phyloP scores from a whole-genome alignment of 2,888 invertebrate species.

The Polydrusus pterygomalis region DNA sequence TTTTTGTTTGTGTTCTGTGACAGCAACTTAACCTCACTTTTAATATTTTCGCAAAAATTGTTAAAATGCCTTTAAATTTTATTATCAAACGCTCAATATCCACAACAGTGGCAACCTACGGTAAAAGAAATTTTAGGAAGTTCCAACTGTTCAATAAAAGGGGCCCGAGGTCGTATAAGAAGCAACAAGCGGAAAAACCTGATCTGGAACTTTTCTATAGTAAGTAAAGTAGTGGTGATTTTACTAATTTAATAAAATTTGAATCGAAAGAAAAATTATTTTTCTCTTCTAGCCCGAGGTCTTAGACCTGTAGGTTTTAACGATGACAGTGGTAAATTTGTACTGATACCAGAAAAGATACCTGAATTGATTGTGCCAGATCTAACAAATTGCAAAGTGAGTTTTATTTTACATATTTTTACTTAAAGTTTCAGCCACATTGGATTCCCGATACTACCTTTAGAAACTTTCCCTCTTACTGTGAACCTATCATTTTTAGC shows the following conservation, averaged over 20 bases:
- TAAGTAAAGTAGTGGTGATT: slow-evolving; percentile 66
- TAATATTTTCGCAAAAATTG: neutral
- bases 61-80: slow-evolving; percentile 65
- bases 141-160: slow-evolving; percentile 85
- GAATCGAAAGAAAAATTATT: slow-evolving; percentile 8
- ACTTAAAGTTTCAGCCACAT: too few species aligned
- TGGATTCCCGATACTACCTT: too few species aligned
- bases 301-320: slow-evolving; percentile 79
- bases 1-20: too few species aligned
- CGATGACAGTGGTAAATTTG: slow-evolving; percentile 75
- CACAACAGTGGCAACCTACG: slow-evolving; percentile 74
- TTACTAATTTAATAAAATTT: neutral
- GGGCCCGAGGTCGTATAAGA: slow-evolving; percentile 81
- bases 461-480: too few species aligned
- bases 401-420: slow-evolving; percentile 21
- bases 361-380: slow-evolving; percentile 96
- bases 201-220: slow-evolving; percentile 81
- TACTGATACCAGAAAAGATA: slow-evolving; percentile 88
- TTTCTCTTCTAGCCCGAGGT: slow-evolving; percentile 76
- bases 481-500: slow-evolving; percentile 70
- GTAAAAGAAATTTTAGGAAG: slow-evolving; percentile 89
- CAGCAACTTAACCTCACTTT: slow-evolving; percentile 13
- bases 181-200: slow-evolving; percentile 75
- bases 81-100: slow-evolving; percentile 73
- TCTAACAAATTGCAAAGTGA: slow-evolving; percentile 83